Evolutionary conservation across 1,140 invertebrate genomes (phyloP), one percentile per base, ranked within the genome.

Genomic region (Streblospio benedicti): DNA sequence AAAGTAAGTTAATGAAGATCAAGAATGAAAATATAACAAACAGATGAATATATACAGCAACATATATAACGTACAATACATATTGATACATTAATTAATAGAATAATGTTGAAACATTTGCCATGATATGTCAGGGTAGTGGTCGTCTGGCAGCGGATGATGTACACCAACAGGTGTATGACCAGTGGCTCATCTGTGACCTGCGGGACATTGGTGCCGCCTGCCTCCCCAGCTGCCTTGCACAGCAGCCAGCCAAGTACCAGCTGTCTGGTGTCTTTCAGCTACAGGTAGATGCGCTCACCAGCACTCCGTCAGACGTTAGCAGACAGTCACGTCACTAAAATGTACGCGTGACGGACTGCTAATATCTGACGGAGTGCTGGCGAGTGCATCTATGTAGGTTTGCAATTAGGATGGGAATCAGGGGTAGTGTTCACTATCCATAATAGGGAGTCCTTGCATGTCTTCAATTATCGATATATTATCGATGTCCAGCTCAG

Each of bases 141-240:
- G n/a, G n/a, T n/a, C 4, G 14, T n/a, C 45, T 66, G 20, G 32
- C 53, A 33, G 44, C 61, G 33, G 59, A 65, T 2, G 60, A 69
- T 35, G 33, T 75, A 12, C 68, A 68, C 51, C 56, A 59, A 18
- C 47, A 66, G 12, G 73, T 77, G 30, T 74, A 67, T 67, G 70
- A 75, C 59, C 85, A 87, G 69, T 86, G 85, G 83, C 66, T 83
- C 53, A 65, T 83, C 4, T 76, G 81, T 51, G 84, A 87, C 76
- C 76, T 87, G 30, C 67, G 79, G 59, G 83, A 86, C 65, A 76
- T 83, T 61, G 77, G 78, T 52, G 74, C 75, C 44, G 69, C 73
- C 31, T 81, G 79, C 70, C 72, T 87, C 43, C 85, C 85, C 20
- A 65, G 58, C 3, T 78, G 82, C 67, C 58, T 85, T 27, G 54